These are phyloP conservation scores for Tamias sibiricus DNA, from an alignment of 2,113 vertebrate species.

Conservation along the genomic window DNA sequence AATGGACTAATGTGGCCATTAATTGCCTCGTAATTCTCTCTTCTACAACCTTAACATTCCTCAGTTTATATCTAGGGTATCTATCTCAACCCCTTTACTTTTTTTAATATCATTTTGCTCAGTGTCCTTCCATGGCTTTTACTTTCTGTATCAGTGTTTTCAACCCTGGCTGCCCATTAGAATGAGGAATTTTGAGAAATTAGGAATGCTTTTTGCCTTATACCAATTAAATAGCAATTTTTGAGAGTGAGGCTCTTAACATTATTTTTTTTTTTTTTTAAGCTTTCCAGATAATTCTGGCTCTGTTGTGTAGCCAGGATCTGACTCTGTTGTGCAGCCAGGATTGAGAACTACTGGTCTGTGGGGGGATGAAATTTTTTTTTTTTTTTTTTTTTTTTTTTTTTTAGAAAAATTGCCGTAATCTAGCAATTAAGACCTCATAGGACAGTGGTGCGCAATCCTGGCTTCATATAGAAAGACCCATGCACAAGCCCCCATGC, in stretches of 20 bases:
- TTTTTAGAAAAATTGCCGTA: neutral
- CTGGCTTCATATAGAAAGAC: neutral
- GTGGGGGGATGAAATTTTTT: neutral
- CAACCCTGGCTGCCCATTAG: neutral
- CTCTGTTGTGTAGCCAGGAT: neutral
- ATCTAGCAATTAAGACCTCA: neutral
- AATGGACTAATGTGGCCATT: neutral
- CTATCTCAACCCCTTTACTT: neutral
- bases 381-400: neutral
- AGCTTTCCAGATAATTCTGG: neutral
- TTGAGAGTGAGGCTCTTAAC: neutral
- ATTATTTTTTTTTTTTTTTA: neutral
- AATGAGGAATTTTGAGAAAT: neutral
- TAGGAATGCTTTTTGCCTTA: neutral
- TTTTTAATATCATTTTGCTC: slow-evolving; percentile 20
- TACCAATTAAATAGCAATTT: slow-evolving; percentile 1
- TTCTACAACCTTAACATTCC: neutral
- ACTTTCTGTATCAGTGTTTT: neutral
- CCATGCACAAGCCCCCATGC: neutral
- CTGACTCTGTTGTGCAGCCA: neutral
- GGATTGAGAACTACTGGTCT: neutral
- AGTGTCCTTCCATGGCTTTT: neutral
- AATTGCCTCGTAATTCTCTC: neutral
- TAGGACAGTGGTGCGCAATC: neutral
- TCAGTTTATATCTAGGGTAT: neutral